Percentiles rank a stretch among this genome's conserved stretches.
These are phyloP conservation scores for Marasmarcha lunaedactyla DNA, from an alignment of 2,888 invertebrate species.

Conservation along the genomic window DNA sequence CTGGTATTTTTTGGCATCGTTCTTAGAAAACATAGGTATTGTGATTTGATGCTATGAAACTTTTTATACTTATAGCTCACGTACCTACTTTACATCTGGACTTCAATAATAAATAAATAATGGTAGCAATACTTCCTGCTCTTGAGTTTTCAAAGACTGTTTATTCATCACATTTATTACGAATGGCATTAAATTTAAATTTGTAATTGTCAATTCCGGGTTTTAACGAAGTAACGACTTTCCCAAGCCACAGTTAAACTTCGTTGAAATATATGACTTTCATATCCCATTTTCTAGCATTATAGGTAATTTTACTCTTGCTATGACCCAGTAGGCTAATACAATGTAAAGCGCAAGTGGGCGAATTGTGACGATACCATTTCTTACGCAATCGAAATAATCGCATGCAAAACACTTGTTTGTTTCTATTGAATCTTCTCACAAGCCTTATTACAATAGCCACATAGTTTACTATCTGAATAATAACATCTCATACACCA, in stretches of 20 bases:
- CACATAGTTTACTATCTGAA: not conserved
- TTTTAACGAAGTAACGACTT: too few relatives aligned
- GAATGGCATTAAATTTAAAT: constrained; percentile 57
- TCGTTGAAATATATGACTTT: too few relatives aligned
- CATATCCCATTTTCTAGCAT: too few relatives aligned
- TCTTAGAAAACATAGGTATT: too few relatives aligned
- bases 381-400: constrained; percentile 22
- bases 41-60: too few relatives aligned
- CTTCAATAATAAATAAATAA: too few relatives aligned
- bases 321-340: too few relatives aligned
- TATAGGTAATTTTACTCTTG: not conserved
- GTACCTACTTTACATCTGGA: too few relatives aligned
- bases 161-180: constrained; percentile 57
- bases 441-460: not conserved
- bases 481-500: not conserved
- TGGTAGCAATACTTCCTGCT: too few relatives aligned
- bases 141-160: constrained; percentile 2
- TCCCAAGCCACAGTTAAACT: constrained; percentile 1
- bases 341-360: constrained; percentile 27
- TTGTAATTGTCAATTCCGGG: constrained; percentile 59
- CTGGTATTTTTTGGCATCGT: too few relatives aligned
- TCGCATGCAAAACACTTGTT: too few relatives aligned
- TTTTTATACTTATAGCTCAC: too few relatives aligned
- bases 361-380: constrained; percentile 24
- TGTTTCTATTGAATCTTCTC: not conserved